Evolutionary conservation across 2,113 vertebrate genomes (phyloP).

Genomic region (Larimichthys crocea): DNA sequence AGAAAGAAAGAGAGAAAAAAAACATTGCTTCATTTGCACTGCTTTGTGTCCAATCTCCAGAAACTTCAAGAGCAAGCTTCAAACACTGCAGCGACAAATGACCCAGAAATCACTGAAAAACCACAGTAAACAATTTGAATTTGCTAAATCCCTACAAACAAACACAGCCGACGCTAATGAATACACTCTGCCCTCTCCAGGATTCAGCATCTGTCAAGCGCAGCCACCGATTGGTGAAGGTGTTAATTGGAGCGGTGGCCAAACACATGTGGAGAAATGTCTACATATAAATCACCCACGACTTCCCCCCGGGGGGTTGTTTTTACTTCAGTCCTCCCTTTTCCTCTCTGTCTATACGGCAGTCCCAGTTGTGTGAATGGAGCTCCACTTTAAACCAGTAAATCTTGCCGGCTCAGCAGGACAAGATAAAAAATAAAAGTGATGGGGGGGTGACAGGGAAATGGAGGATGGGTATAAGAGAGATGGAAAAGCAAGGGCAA

Average conservation of each 20-base stretch:
- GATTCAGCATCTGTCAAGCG: slow-evolving; percentile 48
- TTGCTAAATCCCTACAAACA: slow-evolving; percentile 44
- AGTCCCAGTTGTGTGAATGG: slow-evolving; percentile 45
- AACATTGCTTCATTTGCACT: background rate
- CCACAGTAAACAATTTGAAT: slow-evolving; percentile 41
- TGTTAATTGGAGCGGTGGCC: slow-evolving; percentile 67
- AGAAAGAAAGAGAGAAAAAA: background rate
- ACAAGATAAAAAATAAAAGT: slow-evolving; percentile 29
- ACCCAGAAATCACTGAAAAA: slow-evolving; percentile 52
- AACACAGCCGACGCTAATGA: slow-evolving; percentile 47
- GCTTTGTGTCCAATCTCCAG: background rate
- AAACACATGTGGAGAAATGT: slow-evolving; percentile 66
- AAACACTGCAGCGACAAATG: slow-evolving; percentile 49
- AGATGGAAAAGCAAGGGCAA: slow-evolving; percentile 38
- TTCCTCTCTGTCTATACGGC: background rate
- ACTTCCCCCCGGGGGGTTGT: slow-evolving; percentile 14
- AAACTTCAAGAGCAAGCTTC: slow-evolving; percentile 26
- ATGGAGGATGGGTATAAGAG: slow-evolving; percentile 31
- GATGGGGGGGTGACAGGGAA: slow-evolving; percentile 44
- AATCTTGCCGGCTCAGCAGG: slow-evolving; percentile 70
- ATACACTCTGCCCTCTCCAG: slow-evolving; percentile 36
- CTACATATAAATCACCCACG: slow-evolving; percentile 66
- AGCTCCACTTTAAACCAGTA: slow-evolving; percentile 50
- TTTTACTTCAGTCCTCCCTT: slow-evolving; percentile 15
- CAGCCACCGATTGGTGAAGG: slow-evolving; percentile 48